A percentile compares a stretch with the other conserved stretches of the same genome.
phyloP scores from a whole-genome alignment of 2,113 vertebrate genomes.

The Coregonus clupeaformis region DNA sequence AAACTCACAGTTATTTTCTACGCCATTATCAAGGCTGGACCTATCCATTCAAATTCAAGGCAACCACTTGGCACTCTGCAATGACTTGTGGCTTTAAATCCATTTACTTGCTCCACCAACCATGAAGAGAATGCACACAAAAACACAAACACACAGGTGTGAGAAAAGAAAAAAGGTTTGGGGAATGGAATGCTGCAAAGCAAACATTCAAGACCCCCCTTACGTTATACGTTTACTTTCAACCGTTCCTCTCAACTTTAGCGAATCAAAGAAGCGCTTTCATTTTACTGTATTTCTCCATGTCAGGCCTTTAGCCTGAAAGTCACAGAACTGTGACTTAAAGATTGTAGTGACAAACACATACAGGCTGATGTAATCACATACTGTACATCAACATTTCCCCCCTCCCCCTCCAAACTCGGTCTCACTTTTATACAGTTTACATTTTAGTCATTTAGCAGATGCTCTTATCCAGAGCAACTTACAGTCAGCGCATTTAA shows the following conservation, averaged over 20 bases:
- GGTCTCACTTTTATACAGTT: too few relatives aligned
- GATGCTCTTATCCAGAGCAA: too few relatives aligned
- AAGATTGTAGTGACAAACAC: too few relatives aligned
- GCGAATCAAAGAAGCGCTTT: slow-evolving; percentile 2
- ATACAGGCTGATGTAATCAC: neutral
- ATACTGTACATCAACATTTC: neutral
- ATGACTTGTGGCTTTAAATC: slow-evolving; percentile 10
- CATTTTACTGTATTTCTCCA: slow-evolving; percentile 15
- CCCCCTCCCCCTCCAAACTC: neutral
- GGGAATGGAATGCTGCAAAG: neutral
- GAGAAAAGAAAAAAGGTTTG: neutral
- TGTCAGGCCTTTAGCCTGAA: neutral
- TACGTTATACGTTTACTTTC: neutral
- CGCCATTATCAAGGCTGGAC: slow-evolving; percentile 2
- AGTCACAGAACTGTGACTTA: neutral
- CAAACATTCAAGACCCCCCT: neutral
- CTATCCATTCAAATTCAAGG: slow-evolving; percentile 28
- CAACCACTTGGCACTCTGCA: neutral
- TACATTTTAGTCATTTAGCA: too few relatives aligned
- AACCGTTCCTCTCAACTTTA: neutral
- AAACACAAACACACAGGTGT: slow-evolving; percentile 1
- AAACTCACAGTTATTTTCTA: neutral
- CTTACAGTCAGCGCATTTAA: neutral
- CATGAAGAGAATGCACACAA: slow-evolving; percentile 17
- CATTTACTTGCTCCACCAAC: slow-evolving; percentile 28